Evolutionary conservation across 2,797 vertebrate genomes (phyloP).

Genomic region (Halcyon badia): DNA sequence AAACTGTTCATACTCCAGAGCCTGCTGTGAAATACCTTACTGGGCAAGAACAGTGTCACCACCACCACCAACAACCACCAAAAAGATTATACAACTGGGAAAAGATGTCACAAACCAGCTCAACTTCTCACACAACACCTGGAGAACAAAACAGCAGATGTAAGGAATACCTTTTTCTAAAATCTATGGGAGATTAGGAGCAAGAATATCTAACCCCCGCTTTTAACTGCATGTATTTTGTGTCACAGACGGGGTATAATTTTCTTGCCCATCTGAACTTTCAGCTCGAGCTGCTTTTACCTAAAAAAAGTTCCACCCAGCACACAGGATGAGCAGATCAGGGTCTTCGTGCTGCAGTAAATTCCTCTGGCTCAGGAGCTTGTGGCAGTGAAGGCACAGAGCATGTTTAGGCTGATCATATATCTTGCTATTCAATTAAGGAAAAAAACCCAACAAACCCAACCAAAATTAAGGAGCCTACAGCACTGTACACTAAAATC

Average conservation of each 20-base stretch:
- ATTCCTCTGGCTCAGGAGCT: not conserved
- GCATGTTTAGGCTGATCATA: not conserved
- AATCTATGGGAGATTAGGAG: not conserved
- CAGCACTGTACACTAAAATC: not conserved
- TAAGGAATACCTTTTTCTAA: not conserved
- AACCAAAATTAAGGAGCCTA: not conserved
- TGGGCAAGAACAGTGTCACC: not conserved
- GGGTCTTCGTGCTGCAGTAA: not conserved
- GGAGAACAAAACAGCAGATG: not conserved
- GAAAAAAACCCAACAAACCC: not conserved
- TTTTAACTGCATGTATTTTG: not conserved
- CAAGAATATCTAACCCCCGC: not conserved
- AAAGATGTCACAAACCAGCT: not conserved
- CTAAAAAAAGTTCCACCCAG: not conserved
- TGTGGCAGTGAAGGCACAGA: not conserved
- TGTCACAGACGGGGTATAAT: not conserved
- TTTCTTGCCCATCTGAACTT: not conserved
- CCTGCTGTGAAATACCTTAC: not conserved
- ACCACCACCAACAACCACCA: not conserved
- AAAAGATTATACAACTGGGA: fast-evolving
- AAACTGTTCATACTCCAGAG: not conserved
- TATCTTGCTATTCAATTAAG: not conserved
- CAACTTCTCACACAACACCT: not conserved
- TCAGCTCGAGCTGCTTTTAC: not conserved
- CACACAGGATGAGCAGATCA: not conserved